Percentiles rank a stretch among this genome's conserved stretches.
These are phyloP conservation scores for Hirtodrosophila duncani DNA, from an alignment of 2,888 invertebrate genomes.

Conservation along the genomic window DNA sequence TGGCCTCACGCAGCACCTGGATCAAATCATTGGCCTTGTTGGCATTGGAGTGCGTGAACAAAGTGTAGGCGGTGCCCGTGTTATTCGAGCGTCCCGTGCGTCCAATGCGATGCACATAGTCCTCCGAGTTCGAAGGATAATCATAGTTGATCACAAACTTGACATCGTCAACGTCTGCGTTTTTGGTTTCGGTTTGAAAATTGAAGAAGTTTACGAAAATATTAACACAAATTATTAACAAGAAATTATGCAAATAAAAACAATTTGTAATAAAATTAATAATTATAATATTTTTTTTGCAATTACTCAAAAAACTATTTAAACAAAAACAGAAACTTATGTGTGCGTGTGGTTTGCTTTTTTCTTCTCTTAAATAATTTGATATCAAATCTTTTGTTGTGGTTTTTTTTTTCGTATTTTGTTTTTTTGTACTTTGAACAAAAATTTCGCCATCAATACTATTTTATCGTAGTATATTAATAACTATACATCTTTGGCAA, in stretches of 20 bases:
- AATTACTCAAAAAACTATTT: slow-evolving; percentile 52
- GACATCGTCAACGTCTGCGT: slow-evolving; percentile 97
- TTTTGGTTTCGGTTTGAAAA: slow-evolving; percentile 56
- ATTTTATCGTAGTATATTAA: slow-evolving; percentile 72
- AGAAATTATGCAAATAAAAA: slow-evolving; percentile 23
- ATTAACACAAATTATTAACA: slow-evolving; percentile 38
- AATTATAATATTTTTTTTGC: slow-evolving; percentile 23
- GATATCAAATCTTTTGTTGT: slow-evolving; percentile 34
- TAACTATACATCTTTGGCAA: slow-evolving; percentile 72
- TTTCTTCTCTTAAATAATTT: slow-evolving; percentile 16
- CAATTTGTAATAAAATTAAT: background rate
- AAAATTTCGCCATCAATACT: slow-evolving; percentile 78
- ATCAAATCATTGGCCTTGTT: slow-evolving; percentile 95
- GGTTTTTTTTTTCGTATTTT: slow-evolving; percentile 17
- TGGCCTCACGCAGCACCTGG: slow-evolving; percentile 94
- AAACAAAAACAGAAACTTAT: slow-evolving; percentile 69
- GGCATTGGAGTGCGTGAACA: slow-evolving; percentile 94
- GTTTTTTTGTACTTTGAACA: slow-evolving; percentile 71
- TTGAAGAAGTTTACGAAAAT: slow-evolving; percentile 59
- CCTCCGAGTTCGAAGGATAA: slow-evolving; percentile 97
- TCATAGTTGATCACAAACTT: slow-evolving; percentile 99
- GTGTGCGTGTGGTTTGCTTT: slow-evolving; percentile 43
- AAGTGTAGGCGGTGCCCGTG: slow-evolving; percentile 96
- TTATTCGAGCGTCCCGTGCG: slow-evolving; percentile 95
- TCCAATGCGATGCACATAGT: slow-evolving; percentile 96